phyloP scores from a whole-genome alignment of 2,797 vertebrate species.

The Neosilurus hyrtlii region DNA sequence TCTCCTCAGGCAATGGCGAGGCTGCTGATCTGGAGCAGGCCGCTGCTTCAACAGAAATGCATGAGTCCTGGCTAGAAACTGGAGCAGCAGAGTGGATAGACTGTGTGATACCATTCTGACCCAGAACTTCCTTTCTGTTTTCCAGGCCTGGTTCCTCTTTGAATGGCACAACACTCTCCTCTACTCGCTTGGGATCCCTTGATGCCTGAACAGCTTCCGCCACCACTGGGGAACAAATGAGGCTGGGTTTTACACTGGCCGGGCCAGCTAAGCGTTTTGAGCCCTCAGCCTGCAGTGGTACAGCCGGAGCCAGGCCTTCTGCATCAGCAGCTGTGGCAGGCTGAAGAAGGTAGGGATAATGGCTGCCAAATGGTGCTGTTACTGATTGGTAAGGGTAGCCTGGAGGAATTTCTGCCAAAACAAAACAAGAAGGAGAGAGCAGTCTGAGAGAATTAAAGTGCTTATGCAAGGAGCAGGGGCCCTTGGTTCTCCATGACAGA shows the following conservation, averaged over 20 bases:
- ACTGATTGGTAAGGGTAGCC: constrained; percentile 87
- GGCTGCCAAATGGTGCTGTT: constrained; percentile 81
- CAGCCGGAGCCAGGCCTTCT: constrained; percentile 74
- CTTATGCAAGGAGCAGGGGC: constrained; percentile 51
- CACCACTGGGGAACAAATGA: constrained; percentile 73
- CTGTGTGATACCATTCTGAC: constrained; percentile 61
- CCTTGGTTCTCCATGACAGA: constrained; percentile 52
- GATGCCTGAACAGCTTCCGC: constrained; percentile 66
- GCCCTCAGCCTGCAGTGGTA: constrained; percentile 70
- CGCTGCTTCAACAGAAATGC: constrained; percentile 8
- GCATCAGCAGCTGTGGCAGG: constrained; percentile 74
- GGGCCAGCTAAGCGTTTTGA: constrained; percentile 74
- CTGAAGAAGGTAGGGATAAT: constrained; percentile 84
- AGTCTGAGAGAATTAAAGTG: constrained; percentile 42
- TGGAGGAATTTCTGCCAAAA: constrained; percentile 81
- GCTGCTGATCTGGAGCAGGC: constrained; percentile 36
- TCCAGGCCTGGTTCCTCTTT: constrained; percentile 78
- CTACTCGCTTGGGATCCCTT: constrained; percentile 63
- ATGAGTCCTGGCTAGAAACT: constrained; percentile 56
- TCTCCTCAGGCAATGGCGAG: constrained; percentile 51
- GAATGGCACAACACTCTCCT: constrained; percentile 71
- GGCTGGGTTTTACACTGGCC: constrained; percentile 78
- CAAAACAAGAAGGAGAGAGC: constrained; percentile 22
- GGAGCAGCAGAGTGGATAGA: constrained; percentile 57
- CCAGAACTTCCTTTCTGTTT: constrained; percentile 62